Percentiles rank a stretch among this genome's conserved stretches.
Evolutionary conservation across 2,113 vertebrate genomes (phyloP).

Genomic region (Nesogale talazaci): DNA sequence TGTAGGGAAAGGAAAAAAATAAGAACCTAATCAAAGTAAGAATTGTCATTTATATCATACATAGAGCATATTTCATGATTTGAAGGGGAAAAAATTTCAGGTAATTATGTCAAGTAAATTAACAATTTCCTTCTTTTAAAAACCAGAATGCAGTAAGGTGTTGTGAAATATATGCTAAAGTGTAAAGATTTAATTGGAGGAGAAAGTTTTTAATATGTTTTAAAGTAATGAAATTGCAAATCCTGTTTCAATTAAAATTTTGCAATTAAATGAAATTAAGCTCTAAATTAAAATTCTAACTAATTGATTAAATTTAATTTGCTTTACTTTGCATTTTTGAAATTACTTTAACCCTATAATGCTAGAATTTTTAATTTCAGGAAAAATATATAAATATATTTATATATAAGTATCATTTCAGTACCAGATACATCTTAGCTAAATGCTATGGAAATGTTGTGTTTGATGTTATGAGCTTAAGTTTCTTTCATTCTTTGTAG

Average conservation of each 20-base stretch:
- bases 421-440: too few species aligned
- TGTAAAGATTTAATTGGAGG: background rate
- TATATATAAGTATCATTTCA: too few species aligned
- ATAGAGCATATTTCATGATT: background rate
- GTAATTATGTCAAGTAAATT: background rate
- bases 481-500: background rate
- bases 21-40: background rate
- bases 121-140: background rate
- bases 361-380: too few species aligned
- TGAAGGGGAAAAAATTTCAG: background rate
- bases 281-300: background rate
- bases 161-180: background rate
- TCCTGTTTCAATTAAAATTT: background rate
- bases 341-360: too few species aligned
- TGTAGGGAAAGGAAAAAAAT: slow-evolving; percentile 52
- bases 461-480: too few species aligned
- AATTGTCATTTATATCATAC: background rate
- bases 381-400: too few species aligned
- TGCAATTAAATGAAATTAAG: slow-evolving; percentile 1
- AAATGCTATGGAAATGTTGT: too few species aligned
- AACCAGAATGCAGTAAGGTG: background rate
- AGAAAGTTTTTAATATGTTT: background rate
- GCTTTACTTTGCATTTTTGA: background rate
- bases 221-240: background rate
- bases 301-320: background rate